Base-by-base conservation (phyloP, 2,797 vertebrate genomes). In the Epinephelus coioides region DNA sequence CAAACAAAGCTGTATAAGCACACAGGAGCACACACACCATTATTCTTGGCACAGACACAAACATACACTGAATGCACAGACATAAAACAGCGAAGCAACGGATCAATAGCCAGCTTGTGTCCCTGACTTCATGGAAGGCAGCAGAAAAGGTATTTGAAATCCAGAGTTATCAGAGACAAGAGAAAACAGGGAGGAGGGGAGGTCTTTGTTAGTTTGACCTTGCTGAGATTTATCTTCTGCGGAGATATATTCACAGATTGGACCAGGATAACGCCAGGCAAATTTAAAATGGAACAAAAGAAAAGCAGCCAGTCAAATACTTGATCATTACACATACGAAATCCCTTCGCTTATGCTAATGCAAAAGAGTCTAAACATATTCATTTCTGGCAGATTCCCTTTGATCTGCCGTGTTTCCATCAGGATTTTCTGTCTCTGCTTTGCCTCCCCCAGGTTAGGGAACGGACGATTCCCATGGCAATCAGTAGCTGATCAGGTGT, bases 191-290 rank as follows among this genome's bases (percentile, higher is more conserved):
- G 59, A 69, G 84, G 66, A 66, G 78, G 81, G 74, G 62, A 77
- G 85, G 79, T 84, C 84, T 89, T 82, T 87, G 87, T 86, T 79
- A 64, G 70, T 76, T 75, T 90, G 87, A 90, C 91, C 91, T 92
- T 89, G 86, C 44, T 67, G 73, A 69, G 65, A 85, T 88, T 78
- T 77, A 82, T 85, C 81, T 86, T 78, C 55, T 55, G 57, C 50
- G 0, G 56, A 78, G 70, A 76, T 84, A 66, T 78, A 64, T 82
- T 61, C 40, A 54, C 27, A 69, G 77, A 86, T 76, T 81, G 73
- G 49, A 57, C 49, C 38, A 25, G 14, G 61, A 77, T 74, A 78
- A 76, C 47, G 46, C 43, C 2, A 30, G 57, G 38, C 51, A 73
- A 55, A 60, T 70, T 74, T 47, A 47, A 78, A 73, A 62, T 1